Evolutionary conservation across 2,888 invertebrate species (phyloP).

Genomic region (Taphrorychus bicolor): DNA sequence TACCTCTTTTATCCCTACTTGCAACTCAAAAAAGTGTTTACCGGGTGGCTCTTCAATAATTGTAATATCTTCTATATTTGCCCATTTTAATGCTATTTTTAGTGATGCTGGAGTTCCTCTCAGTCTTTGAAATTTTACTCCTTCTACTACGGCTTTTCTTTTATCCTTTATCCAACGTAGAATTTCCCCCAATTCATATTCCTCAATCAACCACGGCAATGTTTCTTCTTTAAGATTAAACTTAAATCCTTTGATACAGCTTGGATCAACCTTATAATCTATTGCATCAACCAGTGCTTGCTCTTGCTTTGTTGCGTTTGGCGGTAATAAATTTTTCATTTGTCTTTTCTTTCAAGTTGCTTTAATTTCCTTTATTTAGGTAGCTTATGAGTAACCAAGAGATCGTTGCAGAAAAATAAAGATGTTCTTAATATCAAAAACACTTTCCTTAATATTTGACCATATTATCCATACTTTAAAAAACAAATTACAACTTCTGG

Average conservation of each 20-base stretch:
- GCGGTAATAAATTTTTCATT: conserved; percentile 14
- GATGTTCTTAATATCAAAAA: too few relatives aligned
- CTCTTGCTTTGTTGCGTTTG: conserved; percentile 22
- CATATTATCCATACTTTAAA: too few relatives aligned
- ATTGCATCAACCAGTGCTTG: conserved; percentile 15
- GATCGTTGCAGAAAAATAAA: too few relatives aligned
- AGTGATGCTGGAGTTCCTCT: neutral
- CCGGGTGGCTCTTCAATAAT: neutral
- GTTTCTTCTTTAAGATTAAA: conserved; percentile 5
- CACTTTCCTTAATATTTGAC: too few relatives aligned
- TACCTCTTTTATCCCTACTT: neutral
- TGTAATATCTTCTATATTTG: neutral
- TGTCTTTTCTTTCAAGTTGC: too few relatives aligned
- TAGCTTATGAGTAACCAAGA: too few relatives aligned
- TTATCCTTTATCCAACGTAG: conserved; percentile 10
- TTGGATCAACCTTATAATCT: conserved; percentile 15
- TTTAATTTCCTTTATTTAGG: too few relatives aligned
- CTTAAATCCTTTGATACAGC: conserved; percentile 14
- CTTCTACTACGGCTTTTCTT: conserved; percentile 5
- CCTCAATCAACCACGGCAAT: conserved; percentile 16
- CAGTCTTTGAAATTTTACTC: conserved; percentile 9
- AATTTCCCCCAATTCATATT: conserved; percentile 16
- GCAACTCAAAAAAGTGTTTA: neutral
- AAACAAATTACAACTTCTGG: too few relatives aligned
- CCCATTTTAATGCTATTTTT: neutral